Evolutionary conservation across 2,888 invertebrate species (phyloP), one percentile per base, ranked within the genome.

Genomic region (Patella pellucida): DNA sequence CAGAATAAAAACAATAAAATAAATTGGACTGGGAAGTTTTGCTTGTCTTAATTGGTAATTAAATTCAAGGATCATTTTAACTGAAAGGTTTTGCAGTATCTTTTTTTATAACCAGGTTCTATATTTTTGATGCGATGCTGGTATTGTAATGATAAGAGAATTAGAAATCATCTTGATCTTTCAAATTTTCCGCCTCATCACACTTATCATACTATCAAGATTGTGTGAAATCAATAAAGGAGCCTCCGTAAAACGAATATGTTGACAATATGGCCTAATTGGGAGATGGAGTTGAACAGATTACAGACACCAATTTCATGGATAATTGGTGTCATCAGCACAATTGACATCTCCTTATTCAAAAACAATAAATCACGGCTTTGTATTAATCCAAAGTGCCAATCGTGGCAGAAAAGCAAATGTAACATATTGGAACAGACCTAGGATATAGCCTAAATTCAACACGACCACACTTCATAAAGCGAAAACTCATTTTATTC

Each of bases 321-420:
- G 74, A 74, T 78, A 78, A 78, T 78, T 76, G 78, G 74, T 76
- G 72, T 74, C 74, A 76, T 78, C 78, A 76, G 54, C 74, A 56
- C 79, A 82, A 84, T 84, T 77, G 79, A 77, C 80, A 78, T 72
- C 77, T 76, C 76, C 81, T 78, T 80, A 83, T 84, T 85, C 79
- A 77, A 81, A 84, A 82, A 82, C 84, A 83, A 86, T 86, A 84
- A 83, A 86, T 86, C 86, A 85, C 69, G 51, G 19, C 69, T 70
- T 77, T 68, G 69, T 51, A 72, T 72, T 72, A 67, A 69, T 54
- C 51, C 19, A 31, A 62, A 62, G 56, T 74, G 74, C 70, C 74
- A 69, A 31, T 69, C 70, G 62, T 56, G 62, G 70, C 67, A 51
- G 70, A 71, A 67, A 67, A 71, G 74, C 74, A 74, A 74, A 74